Base-by-base conservation (phyloP, 1,140 invertebrate genomes). In the Neotoxoptera formosana region DNA sequence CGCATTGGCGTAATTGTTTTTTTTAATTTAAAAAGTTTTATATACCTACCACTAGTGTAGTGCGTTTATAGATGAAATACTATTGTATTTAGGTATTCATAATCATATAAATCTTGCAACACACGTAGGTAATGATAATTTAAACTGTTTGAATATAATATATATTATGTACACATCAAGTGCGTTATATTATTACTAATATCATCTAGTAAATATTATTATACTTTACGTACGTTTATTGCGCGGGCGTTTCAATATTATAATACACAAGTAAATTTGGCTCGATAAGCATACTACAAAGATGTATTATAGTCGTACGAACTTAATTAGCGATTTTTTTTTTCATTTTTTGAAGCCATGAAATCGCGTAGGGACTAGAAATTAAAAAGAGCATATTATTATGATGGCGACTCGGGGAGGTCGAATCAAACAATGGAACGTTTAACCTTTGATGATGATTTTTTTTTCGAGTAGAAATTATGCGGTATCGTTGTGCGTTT, bases 281-380 rank as follows among this genome's bases (percentile, higher is more conserved):
- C 48, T n/a, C 47, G 87, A 88, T 51, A 53, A 11, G n/a, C 20
- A 53, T 53, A 51, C 36, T 34, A 20, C 30, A n/a, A n/a, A 30
- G 1, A n/a, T 7, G 30, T 23, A n/a, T n/a, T n/a, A n/a, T n/a
- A 20, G 48, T 88, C 20, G 7, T 41, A 45, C 11, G 4, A 41
- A 30, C 48, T 90, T 90, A 56, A 90, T 90, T 56, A 90, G 36
- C 7, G 53, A 30, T 60, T 53, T 36, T 90, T 90, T 76, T 67
- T 30, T n/a, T 17, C 23, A 17, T 60, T 34, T 30, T 76, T 76
- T 76, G 7, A n/a, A 25, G 34, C 60, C 23, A 25, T 41, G 51
- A 7, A 23, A 53, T 51, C 47, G 87, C 87, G 48, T 34, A 34
- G 47, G 48, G 47, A 53, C 20, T 34, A 20, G 87, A 88, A 53